Evolutionary conservation across 1,140 invertebrate genomes (phyloP).

Genomic region (Sminthurinus signatus): DNA sequence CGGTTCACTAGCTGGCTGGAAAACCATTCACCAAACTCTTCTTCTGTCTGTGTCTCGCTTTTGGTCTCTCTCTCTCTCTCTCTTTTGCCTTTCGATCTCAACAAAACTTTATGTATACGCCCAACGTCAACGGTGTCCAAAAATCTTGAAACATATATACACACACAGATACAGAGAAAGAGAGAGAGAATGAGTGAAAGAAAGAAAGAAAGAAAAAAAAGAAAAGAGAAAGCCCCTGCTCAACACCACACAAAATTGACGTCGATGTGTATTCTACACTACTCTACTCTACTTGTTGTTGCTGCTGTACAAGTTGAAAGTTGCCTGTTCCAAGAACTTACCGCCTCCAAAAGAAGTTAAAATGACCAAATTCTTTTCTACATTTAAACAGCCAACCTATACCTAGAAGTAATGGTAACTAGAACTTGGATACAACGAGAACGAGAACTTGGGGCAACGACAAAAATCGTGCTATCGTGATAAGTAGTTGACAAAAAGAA

Average conservation of each 20-base stretch:
- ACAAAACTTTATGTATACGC: constrained; percentile 2
- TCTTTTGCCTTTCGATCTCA: constrained; percentile 5
- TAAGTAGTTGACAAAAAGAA: no score
- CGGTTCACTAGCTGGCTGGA: no score
- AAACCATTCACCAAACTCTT: constrained; percentile 7
- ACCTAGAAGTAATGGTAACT: no score
- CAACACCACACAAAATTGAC: no score
- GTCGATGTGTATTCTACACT: no score
- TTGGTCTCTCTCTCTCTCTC: no score
- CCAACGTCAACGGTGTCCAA: background rate
- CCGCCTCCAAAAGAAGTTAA: background rate
- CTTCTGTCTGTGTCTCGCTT: constrained; percentile 1
- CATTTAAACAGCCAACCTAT: no score
- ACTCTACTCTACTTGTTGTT: background rate
- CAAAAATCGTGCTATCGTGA: no score
- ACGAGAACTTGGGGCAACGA: no score
- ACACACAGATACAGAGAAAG: constrained; percentile 1
- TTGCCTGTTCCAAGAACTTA: background rate
- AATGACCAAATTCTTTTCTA: background rate
- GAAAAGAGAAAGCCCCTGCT: background rate
- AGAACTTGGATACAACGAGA: no score
- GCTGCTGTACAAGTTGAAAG: background rate
- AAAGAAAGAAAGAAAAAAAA: background rate
- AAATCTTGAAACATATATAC: background rate
- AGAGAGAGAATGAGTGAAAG: background rate